phyloP scores from a whole-genome alignment of 2,797 vertebrate genomes.

The Carcharodon carcharias region DNA sequence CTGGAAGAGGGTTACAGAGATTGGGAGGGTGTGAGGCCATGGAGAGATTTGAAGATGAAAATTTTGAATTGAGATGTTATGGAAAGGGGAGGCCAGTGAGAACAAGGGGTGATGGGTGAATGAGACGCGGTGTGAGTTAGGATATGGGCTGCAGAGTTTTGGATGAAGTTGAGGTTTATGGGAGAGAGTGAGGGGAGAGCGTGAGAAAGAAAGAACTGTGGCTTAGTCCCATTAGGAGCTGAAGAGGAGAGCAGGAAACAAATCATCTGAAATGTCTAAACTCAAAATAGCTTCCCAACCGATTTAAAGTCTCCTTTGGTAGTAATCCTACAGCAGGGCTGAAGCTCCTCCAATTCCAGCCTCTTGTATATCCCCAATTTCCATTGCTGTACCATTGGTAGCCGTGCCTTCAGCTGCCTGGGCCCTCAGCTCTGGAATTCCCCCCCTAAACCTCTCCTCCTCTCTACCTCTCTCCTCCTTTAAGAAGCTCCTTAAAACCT shows the following conservation, averaged over 20 bases:
- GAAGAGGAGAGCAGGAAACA: not conserved
- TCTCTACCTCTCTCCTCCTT: no score
- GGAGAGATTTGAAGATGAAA: not conserved
- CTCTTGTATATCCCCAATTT: no score
- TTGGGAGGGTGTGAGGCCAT: not conserved
- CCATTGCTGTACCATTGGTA: no score
- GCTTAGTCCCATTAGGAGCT: not conserved
- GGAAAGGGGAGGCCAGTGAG: not conserved
- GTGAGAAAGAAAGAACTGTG: no score
- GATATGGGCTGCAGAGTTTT: not conserved
- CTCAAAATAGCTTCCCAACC: not conserved
- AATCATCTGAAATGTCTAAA: not conserved
- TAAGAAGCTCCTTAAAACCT: no score
- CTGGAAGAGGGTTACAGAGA: not conserved
- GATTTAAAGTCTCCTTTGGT: not conserved
- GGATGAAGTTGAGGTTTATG: not conserved
- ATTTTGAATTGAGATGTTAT: not conserved
- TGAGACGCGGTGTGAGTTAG: not conserved
- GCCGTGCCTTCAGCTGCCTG: no score
- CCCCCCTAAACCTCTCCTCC: no score
- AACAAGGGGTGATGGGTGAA: no score
- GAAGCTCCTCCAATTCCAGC: no score
- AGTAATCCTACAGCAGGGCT: not conserved
- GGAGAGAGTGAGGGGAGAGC: no score
- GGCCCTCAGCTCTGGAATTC: no score